Percentiles rank a stretch among this genome's conserved stretches.
These are phyloP conservation scores for Blastobasis adustella DNA, from an alignment of 2,888 invertebrate species.

Conservation along the genomic window DNA sequence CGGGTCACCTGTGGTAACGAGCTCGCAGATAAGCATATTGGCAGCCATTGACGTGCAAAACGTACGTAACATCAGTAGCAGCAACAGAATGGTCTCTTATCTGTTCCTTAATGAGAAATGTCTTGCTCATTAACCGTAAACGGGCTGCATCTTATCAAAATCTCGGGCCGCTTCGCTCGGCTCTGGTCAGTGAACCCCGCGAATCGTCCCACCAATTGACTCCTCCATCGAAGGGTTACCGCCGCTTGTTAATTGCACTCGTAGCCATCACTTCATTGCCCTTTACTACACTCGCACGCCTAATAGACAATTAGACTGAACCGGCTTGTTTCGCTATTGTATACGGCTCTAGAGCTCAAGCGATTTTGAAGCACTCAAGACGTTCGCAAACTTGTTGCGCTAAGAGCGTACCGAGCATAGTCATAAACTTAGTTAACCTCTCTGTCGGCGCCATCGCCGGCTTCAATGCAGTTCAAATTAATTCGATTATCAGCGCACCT, in stretches of 20 bases:
- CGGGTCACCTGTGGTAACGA: conserved; percentile 2
- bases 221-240: conserved; percentile 40
- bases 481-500: conserved; percentile 71
- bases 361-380: conserved; percentile 68
- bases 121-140: too few relatives aligned
- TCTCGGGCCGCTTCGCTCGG: background rate
- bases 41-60: too few relatives aligned
- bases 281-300: conserved; percentile 19
- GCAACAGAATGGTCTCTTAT: too few relatives aligned
- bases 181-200: conserved; percentile 52
- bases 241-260: conserved; percentile 48
- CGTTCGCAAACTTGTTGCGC: conserved; percentile 69
- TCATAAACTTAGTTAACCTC: conserved; percentile 70
- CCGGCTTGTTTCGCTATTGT: conserved; percentile 19
- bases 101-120: too few relatives aligned
- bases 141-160: too few relatives aligned
- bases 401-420: conserved; percentile 62
- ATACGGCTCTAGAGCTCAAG: conserved; percentile 38
- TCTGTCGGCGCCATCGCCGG: conserved; percentile 58
- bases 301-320: conserved; percentile 13
- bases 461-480: conserved; percentile 62
- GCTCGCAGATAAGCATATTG: too few relatives aligned
- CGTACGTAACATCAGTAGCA: too few relatives aligned
- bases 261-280: conserved; percentile 43
- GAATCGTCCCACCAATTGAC: conserved; percentile 58